Base-by-base conservation (phyloP, 2,113 vertebrate genomes). In the Limanda limanda region DNA sequence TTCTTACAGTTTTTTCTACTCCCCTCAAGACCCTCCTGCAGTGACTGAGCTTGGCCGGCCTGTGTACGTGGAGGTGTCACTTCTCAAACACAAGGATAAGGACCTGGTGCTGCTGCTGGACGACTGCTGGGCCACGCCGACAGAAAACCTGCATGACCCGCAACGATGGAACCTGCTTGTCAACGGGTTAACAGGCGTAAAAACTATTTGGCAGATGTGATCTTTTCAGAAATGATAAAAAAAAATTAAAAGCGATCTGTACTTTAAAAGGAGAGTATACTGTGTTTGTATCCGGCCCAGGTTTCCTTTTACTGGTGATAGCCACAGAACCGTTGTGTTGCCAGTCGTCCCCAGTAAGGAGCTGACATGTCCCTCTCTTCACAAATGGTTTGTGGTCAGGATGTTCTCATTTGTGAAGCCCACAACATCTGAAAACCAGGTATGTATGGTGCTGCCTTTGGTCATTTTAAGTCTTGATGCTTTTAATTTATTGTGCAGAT, bases 81-180 rank as follows among this genome's bases (percentile, higher is more conserved):
- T 94, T 7, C 86, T 86, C 14, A 92, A 94, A 61, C 89, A 84
- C 51, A 88, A 92, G 5, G 93, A 95, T 62, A 79, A 93, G 40
- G 48, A 84, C 5, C 69, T 96, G 5, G 71, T 72, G 54, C 87
- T 96, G 11, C 74, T 84, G 8, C 61, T 95, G 7, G 84, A 92
- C 1, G 82, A 94, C 69, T 96, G 95, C 76, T 95, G 94, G 94
- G 94, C 95, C 14, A 95, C 95, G 0, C 88, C 89, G 4, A 84
- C 67, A 8, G 4, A 61, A 13, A 74, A 87, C 63, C 86, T 92
- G 2, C 69, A 88, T 20, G 69, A 92, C 25, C 24, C 63, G 48
- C 82, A 51, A 4, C 93, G 94, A 82, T 96, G 95, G 95, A 90
- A 92, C 17, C 18, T 96, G 20, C 74, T 95, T 12, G 23, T 67